Evolutionary conservation across 1,140 invertebrate genomes (phyloP), one percentile per base, ranked within the genome.

Genomic region (Halotydeus destructor): DNA sequence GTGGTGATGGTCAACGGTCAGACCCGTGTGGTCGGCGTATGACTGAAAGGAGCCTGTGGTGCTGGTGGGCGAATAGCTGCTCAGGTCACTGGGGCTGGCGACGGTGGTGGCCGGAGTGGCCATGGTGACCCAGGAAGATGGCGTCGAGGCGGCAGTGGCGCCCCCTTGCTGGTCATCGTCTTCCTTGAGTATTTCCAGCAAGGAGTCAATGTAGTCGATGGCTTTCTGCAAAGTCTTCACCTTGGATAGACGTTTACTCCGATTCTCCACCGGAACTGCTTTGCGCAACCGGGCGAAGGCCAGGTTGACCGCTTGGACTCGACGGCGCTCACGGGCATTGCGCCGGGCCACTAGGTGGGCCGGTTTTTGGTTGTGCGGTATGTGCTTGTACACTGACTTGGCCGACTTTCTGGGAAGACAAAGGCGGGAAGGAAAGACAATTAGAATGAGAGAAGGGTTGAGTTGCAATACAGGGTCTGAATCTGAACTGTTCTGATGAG

Each of bases 231-330:
- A 38, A 5, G 56, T 59, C 44, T 59, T 60, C 12, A 60, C 58
- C 42, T 60, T 60, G 25, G 58, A 60, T 12, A 60, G 41, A 30
- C 58, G 46, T 34, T 60, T 60, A 36, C 46, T 56, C 18, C 56
- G 44, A 32, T 53, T 55, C 33, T 57, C 55, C 4, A 55, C 36
- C 1, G 67, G 67, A 8, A 69, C 59, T 21, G 55, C 58, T 51
- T 62, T 65, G 31, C 65, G 51, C 11, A 69, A 52, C 34, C 57
- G 52, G 2, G 57, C 54, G 51, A 69, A 69, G 5, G 67, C 67
- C 26, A 49, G 52, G 45, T 70, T 70, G 28, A 70, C 68, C 2
- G 67, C 67, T 49, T 70, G 63, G 2, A 70, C 68, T 26, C 68
- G 46, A 30, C 60, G 54, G 42, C 68, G 47, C 51, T 70, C 69